phyloP scores from a whole-genome alignment of 2,888 invertebrate species.

The Cyrtodaria siliqua region DNA sequence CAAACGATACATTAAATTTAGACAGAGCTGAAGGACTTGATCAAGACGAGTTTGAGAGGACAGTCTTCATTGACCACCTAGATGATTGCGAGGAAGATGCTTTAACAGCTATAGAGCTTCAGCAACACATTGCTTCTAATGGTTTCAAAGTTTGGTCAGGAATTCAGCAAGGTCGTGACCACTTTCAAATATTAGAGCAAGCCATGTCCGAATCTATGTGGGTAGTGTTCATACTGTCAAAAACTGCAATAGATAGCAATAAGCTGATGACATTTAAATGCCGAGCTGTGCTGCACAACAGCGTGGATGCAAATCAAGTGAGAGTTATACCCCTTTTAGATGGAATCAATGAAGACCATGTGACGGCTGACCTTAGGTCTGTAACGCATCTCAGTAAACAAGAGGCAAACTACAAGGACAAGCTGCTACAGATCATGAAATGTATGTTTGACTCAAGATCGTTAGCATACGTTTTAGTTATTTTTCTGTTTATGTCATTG shows the following conservation, averaged over 20 bases:
- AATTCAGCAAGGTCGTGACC: background rate
- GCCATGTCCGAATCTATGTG: background rate
- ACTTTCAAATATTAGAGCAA: background rate
- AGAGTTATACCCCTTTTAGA: constrained; percentile 28
- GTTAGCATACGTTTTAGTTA: background rate
- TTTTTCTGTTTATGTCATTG: no score
- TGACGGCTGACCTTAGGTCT: constrained; percentile 17
- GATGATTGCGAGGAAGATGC: constrained; percentile 5
- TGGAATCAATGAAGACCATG: constrained; percentile 7
- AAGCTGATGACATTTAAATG: constrained; percentile 1
- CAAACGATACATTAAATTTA: no score
- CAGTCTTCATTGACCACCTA: constrained; percentile 13
- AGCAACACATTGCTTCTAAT: background rate
- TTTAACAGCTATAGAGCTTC: constrained; percentile 9
- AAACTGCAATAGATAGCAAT: constrained; percentile 3
- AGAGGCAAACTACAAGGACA: constrained; percentile 19
- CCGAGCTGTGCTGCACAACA: constrained; percentile 13
- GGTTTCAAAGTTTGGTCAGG: background rate
- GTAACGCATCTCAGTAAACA: constrained; percentile 18
- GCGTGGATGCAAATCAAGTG: constrained; percentile 10
- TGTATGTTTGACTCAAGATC: constrained; percentile 12
- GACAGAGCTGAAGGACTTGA: no score
- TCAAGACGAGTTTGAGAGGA: background rate
- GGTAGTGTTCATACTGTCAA: constrained; percentile 16
- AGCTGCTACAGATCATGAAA: constrained; percentile 20